phyloP scores from a whole-genome alignment of 92 coral and sea anemone genomes.

The Umimayanthus chanpuru region DNA sequence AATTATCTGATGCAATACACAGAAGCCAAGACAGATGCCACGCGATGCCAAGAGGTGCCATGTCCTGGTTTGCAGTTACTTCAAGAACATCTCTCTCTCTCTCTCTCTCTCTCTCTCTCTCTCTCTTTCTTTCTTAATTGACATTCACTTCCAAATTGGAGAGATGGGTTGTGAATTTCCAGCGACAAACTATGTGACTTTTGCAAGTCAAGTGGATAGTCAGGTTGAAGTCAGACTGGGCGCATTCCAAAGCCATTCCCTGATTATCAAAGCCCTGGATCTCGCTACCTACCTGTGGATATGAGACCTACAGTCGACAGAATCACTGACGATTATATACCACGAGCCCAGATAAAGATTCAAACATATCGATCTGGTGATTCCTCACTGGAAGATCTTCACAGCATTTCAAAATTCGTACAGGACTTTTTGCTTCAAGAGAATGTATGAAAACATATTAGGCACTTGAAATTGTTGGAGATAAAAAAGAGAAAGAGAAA shows the following conservation, averaged over 20 bases:
- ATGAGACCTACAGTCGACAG: constrained; percentile 48
- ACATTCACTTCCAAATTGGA: background rate
- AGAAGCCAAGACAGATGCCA: constrained; percentile 63
- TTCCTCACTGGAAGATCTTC: constrained; percentile 48
- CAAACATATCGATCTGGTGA: constrained; percentile 50
- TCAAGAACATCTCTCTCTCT: background rate
- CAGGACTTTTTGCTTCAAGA: constrained; percentile 50
- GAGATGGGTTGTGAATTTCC: constrained; percentile 1
- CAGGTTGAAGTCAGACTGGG: constrained; percentile 28
- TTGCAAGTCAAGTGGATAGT: constrained; percentile 24
- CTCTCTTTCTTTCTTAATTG: background rate
- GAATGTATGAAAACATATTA: constrained; percentile 61
- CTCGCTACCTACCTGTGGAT: constrained; percentile 31
- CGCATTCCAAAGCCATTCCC: background rate
- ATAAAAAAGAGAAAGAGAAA: constrained; percentile 61
- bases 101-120: background rate
- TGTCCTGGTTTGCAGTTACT: too few species aligned
- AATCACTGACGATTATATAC: constrained; percentile 50
- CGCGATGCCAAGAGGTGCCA: constrained; percentile 45
- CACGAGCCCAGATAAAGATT: constrained; percentile 47
- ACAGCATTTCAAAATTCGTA: constrained; percentile 45
- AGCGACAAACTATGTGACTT: background rate
- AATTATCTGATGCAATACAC: constrained; percentile 49
- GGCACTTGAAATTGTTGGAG: constrained; percentile 59
- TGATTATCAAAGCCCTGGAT: constrained; percentile 36